These are phyloP conservation scores for Papilio demoleus DNA, from an alignment of 2,888 invertebrate genomes.

Conservation along the genomic window DNA sequence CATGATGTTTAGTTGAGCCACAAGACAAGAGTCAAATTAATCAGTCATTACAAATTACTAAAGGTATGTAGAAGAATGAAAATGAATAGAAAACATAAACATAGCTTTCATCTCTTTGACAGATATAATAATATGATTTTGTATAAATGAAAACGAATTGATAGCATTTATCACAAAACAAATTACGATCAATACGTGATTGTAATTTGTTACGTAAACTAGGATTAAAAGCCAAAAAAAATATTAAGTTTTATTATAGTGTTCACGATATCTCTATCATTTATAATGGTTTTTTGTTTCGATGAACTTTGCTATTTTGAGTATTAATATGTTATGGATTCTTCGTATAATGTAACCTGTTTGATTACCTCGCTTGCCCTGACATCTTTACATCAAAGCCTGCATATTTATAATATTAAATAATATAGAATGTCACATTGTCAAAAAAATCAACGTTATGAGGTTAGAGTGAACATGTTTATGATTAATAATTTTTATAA, in stretches of 20 bases:
- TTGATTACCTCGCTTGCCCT: constrained; percentile 23
- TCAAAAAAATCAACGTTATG: background rate
- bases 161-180: background rate
- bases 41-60: too few species aligned
- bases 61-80: too few species aligned
- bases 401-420: constrained; percentile 19
- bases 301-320: constrained; percentile 17
- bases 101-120: too few species aligned
- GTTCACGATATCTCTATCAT: background rate
- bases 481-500: too few species aligned
- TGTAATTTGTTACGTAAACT: background rate
- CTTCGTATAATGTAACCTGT: constrained; percentile 13
- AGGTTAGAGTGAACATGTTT: background rate
- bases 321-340: background rate
- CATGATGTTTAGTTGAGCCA: too few species aligned
- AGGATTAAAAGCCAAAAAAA: background rate
- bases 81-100: background rate
- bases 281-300: constrained; percentile 18
- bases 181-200: background rate
- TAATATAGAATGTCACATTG: background rate
- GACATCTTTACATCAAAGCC: constrained; percentile 25
- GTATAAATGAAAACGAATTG: background rate
- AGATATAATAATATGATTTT: too few species aligned
- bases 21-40: too few species aligned
- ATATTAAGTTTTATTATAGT: background rate